Base-by-base conservation (phyloP, 2,888 invertebrate genomes). In the Polydrusus cervinus region DNA sequence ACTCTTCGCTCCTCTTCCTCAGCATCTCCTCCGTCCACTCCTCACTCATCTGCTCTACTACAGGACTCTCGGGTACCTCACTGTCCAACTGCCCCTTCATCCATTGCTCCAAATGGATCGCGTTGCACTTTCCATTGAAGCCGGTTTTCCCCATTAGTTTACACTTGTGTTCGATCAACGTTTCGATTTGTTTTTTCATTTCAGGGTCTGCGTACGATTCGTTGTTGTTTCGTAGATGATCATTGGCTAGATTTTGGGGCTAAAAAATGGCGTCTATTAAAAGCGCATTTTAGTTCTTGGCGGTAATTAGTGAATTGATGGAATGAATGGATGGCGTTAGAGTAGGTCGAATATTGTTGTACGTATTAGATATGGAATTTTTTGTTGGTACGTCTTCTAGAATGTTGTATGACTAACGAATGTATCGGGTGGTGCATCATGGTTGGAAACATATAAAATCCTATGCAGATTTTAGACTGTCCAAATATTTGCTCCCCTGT, bases 51-150 rank as follows among this genome's bases (percentile, higher is more conserved):
- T 89, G 87, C 83, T 91, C 91, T 13, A 86, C 84, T 45, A 87
- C 87, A 0, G 88, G 84, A 16, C 86, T 85, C 80, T 65, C 79
- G 11, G 73, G 71, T 7, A 40, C 53, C 2, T 60, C 71, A 47
- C 90, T 88, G 78, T 93, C 93, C 64, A 94, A 89, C 76, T 94
- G 90, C 5, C 93, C 92, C 74, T 93, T 93, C 93, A 94, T 94
- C 94, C 94, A 94, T 82, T 93, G 91, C 78, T 94, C 93, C 79
- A 94, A 87, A 81, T 94, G 94, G 62, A 93, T 85, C 0, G 93
- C 93, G 71, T 93, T 93, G 14, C 93, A 93, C 84, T 91, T 92
- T 81, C 92, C 91, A 47, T 90, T 89, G 62, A 91, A 90, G 79
- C 90, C 90, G 64, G 88, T 89, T 84, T 91, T 91, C 78, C 90